Conservation (phyloP, 2,888 invertebrate species). For the Drosophila mulleri region DNA sequence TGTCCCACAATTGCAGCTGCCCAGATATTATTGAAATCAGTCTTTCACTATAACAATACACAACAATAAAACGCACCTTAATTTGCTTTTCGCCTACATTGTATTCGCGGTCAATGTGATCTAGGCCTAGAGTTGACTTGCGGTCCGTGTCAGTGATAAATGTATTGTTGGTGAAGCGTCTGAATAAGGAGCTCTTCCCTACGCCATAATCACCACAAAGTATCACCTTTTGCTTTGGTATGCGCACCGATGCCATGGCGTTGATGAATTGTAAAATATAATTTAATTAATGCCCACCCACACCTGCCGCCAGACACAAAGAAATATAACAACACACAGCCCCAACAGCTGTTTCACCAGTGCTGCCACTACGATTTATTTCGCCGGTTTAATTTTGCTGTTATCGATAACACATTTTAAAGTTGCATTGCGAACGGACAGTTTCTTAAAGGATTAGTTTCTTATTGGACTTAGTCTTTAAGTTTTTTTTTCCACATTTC, state of each 20-base stretch:
- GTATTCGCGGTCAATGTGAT: constrained; percentile 94
- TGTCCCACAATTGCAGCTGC: constrained; percentile 97
- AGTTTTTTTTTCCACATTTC: not conserved
- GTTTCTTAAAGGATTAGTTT: constrained; percentile 16
- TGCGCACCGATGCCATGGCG: constrained; percentile 91
- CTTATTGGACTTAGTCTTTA: not conserved
- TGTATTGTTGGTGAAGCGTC: constrained; percentile 91
- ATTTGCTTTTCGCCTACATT: constrained; percentile 89
- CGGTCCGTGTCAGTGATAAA: constrained; percentile 91
- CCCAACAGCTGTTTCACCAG: constrained; percentile 41
- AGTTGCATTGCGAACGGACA: not conserved
- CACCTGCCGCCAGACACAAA: constrained; percentile 41
- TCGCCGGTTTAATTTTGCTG: not conserved
- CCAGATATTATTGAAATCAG: not conserved
- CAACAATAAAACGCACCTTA: constrained; percentile 62
- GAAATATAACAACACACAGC: constrained; percentile 35
- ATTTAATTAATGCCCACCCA: constrained; percentile 47
- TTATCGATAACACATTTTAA: constrained; percentile 4
- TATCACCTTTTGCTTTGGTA: constrained; percentile 96
- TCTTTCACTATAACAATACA: not conserved
- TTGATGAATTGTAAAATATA: constrained; percentile 29
- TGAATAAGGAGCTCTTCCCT: constrained; percentile 96
- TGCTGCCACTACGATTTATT: constrained; percentile 39
- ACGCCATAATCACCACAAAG: constrained; percentile 98
- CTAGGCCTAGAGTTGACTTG: constrained; percentile 95